phyloP scores from a whole-genome alignment of 1,140 invertebrate genomes.

The Drosophila parvula region DNA sequence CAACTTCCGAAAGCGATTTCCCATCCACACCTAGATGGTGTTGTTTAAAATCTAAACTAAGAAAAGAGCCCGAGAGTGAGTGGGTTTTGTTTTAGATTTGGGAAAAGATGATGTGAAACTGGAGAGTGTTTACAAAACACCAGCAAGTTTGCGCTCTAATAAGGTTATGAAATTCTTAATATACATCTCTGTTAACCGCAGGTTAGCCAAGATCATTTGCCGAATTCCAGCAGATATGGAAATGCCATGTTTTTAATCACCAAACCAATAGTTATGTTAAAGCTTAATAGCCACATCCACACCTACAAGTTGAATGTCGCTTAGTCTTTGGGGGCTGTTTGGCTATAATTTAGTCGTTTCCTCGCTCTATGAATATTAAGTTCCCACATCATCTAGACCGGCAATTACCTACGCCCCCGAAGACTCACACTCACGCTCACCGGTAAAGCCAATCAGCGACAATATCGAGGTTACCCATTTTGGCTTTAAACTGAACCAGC shows the following conservation, averaged over 20 bases:
- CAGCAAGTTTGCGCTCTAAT: conserved; percentile 9
- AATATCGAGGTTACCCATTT: conserved; percentile 36
- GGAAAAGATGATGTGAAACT: conserved; percentile 8
- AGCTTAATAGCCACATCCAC: conserved; percentile 30
- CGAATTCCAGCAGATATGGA: conserved; percentile 4
- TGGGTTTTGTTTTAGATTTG: conserved; percentile 18
- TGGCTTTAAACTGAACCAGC: conserved; percentile 27
- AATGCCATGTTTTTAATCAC: conserved; percentile 3
- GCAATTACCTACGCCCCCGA: conserved; percentile 34
- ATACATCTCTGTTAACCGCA: background rate
- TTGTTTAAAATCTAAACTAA: conserved; percentile 13
- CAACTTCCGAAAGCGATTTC: conserved; percentile 72
- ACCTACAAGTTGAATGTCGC: conserved; percentile 28
- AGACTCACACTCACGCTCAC: conserved; percentile 19
- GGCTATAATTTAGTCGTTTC: conserved; percentile 34
- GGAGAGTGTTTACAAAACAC: conserved; percentile 14
- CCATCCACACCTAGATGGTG: conserved; percentile 39
- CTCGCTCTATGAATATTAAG: conserved; percentile 49
- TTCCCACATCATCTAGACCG: conserved; percentile 48
- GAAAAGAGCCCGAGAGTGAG: conserved; percentile 11
- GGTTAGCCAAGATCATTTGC: conserved; percentile 2
- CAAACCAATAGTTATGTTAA: conserved; percentile 14
- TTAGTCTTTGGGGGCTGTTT: conserved; percentile 20
- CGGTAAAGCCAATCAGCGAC: conserved; percentile 34
- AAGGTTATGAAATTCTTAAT: conserved; percentile 24